Base-by-base conservation (phyloP, 2,888 invertebrate species). In the Harmothoe impar region DNA sequence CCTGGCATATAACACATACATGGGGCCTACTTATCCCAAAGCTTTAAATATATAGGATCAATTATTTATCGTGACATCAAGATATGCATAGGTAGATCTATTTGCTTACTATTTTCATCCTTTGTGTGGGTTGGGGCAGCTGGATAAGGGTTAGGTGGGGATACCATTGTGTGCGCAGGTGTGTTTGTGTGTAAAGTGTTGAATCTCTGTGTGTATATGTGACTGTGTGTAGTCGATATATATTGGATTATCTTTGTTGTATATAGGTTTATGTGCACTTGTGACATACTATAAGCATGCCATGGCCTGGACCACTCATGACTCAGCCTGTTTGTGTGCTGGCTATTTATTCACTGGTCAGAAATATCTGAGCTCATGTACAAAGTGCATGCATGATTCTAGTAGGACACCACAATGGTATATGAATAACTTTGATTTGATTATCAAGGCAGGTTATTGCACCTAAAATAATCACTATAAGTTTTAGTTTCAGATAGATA, bases 241-340 rank as follows among this genome's bases (percentile, higher is more conserved):
- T 62, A 62, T 62, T 62, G 62, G 62, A 62, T 62, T 62, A 62
- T 62, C 62, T 62, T n/a, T 62, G 62, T 62, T 62, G 62, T n/a
- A 62, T 62, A 62, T 62, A 62, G 62, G 62, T 62, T 62, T 62
- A 62, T 62, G 62, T 62, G 62, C 15, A 62, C 62, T n/a, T 62
- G 7, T 62, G 62, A 62, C 62, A 62, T 62, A 62, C 62, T 62
- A 62, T 62, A 62, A 20, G 15, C 7, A n/a, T n/a, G n/a, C n/a
- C n/a, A n/a, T 62, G 23, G 62, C 62, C 23, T 3, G 1, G 62
- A 5, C 62, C 62, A 62, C 20, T n/a, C 62, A 12, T 20, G 62
- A 62, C 62, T 62, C 7, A 62, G 23, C 62, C 20, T 62, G 23
- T 62, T 62, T n/a, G 15, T 62, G 3, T 15, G 62, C 62, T 12